Evolutionary conservation across 1,140 invertebrate species (phyloP).

Genomic region (Caenorhabditis inopinata): DNA sequence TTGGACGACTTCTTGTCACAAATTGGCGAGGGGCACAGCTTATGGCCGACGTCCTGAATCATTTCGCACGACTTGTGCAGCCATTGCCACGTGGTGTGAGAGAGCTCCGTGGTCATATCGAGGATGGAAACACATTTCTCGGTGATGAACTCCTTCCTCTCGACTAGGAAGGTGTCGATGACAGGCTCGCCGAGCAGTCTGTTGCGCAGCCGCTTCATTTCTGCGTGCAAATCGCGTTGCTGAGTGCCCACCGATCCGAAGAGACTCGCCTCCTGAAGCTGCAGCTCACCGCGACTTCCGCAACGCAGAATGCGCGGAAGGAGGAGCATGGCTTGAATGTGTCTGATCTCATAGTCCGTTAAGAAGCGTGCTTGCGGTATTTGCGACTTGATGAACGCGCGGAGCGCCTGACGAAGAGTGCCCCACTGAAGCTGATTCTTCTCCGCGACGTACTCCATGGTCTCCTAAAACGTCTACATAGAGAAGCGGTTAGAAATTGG

Average conservation of each 20-base stretch:
- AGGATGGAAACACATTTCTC: conserved; percentile 47
- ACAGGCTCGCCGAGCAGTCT: conserved; percentile 34
- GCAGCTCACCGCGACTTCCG: not conserved
- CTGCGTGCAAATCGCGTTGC: conserved; percentile 15
- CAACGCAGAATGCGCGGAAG: conserved; percentile 14
- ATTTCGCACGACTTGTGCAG: conserved; percentile 38
- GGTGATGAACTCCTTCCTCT: conserved; percentile 42
- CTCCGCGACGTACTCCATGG: not conserved
- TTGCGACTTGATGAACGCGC: conserved; percentile 48
- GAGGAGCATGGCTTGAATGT: conserved; percentile 49
- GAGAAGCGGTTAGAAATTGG: no score
- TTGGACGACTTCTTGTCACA: conserved; percentile 48
- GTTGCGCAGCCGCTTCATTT: conserved; percentile 21
- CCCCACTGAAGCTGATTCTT: conserved; percentile 35
- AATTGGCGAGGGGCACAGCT: conserved; percentile 45
- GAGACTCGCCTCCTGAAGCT: conserved; percentile 24
- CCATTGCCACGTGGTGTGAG: conserved; percentile 49
- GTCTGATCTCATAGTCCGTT: conserved; percentile 42
- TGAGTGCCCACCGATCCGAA: not conserved
- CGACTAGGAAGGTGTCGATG: not conserved
- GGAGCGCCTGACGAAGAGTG: conserved; percentile 31
- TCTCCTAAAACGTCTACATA: not conserved
- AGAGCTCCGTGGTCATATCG: conserved; percentile 42
- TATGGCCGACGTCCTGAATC: conserved; percentile 48
- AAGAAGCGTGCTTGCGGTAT: conserved; percentile 42